Evolutionary conservation across 2,797 vertebrate species (phyloP).

Genomic region (Alcedo quadribrachys): DNA sequence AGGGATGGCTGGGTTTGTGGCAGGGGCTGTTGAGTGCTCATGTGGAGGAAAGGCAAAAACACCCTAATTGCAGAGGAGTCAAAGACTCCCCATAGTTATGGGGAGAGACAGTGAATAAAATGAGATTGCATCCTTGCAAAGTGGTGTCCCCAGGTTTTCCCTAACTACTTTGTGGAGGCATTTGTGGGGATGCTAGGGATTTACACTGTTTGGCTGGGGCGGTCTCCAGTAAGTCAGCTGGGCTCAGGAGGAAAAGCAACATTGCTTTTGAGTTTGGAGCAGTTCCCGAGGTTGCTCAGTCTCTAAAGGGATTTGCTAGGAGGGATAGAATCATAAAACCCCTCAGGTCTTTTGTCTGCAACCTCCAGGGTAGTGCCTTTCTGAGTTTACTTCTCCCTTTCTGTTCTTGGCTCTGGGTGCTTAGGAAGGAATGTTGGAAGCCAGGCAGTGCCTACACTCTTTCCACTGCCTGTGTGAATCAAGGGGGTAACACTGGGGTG

Average conservation of each 20-base stretch:
- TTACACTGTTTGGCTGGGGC: not conserved
- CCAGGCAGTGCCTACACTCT: not conserved
- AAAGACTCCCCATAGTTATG: not conserved
- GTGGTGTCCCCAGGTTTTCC: not conserved
- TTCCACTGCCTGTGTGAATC: not conserved
- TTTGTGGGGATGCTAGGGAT: not conserved
- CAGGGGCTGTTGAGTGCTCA: not conserved
- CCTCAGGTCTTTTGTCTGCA: not conserved
- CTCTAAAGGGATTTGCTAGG: not conserved
- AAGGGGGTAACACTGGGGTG: not conserved
- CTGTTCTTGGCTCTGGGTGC: not conserved
- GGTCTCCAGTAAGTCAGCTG: not conserved
- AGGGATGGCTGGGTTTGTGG: not conserved
- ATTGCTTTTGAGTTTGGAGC: not conserved
- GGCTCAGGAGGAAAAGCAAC: not conserved
- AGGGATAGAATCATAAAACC: not conserved
- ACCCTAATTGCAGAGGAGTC: not conserved
- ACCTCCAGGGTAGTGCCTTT: not conserved
- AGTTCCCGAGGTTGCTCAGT: not conserved
- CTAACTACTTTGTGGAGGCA: not conserved
- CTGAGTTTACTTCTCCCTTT: not conserved
- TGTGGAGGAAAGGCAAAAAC: not conserved
- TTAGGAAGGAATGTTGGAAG: not conserved
- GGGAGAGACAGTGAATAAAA: not conserved
- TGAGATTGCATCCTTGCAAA: not conserved